phyloP scores from a whole-genome alignment of 2,797 vertebrate species.

The Hydrolagus colliei region DNA sequence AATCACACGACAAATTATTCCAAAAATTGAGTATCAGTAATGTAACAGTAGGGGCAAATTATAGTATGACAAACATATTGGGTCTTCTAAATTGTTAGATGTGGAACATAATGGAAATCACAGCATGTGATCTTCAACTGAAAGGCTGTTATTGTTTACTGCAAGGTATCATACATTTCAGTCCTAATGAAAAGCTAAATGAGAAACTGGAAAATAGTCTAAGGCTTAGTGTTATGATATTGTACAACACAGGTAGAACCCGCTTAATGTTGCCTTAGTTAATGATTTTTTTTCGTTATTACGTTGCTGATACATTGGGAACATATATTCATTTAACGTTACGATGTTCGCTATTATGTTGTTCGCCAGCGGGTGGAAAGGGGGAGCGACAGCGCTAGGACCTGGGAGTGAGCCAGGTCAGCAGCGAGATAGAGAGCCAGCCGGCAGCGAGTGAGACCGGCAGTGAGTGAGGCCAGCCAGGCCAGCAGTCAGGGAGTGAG shows the following conservation, averaged over 20 bases:
- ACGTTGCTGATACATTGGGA: no score
- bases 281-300: no score
- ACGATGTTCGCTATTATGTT: no score
- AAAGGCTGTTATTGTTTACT: background rate
- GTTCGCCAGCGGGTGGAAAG: no score
- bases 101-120: background rate
- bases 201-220: background rate
- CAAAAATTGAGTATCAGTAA: background rate
- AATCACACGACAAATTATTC: background rate
- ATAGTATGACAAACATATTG: constrained; percentile 1
- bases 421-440: no score
- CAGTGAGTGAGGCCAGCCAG: no score
- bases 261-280: no score
- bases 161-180: background rate
- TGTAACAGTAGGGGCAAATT: constrained; percentile 7
- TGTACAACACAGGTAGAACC: background rate
- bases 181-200: background rate
- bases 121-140: background rate
- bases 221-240: background rate
- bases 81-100: background rate
- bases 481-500: no score
- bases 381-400: no score
- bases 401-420: no score
- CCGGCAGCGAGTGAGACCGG: no score
- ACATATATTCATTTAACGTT: no score